phyloP scores from a whole-genome alignment of 1,140 invertebrate species.

The Caenorhabditis elegans region WBcel235 BX284606.5:15131001-15131500 shows the following conservation, averaged over 20 bases:
- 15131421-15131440: no score
- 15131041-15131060: conserved; percentile 1
- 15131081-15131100: background rate
- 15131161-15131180: background rate
- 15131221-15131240: background rate
- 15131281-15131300: background rate
- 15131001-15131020: background rate
- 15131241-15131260: background rate
- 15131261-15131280: conserved; percentile 16
- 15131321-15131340: background rate
- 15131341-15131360: background rate
- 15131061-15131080: conserved; percentile 16
- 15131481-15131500: background rate
- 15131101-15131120: conserved; percentile 16
- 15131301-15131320: background rate
- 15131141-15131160: background rate
- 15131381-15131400: conserved; percentile 17
- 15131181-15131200: conserved; percentile 9
- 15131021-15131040: conserved; percentile 4
- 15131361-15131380: background rate
- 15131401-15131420: background rate
- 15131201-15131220: background rate
- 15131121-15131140: conserved; percentile 28
- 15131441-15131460: background rate
- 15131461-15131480: background rate